Evolutionary conservation across 2,888 invertebrate species (phyloP).

Genomic region (Tanytarsus gracilentus): DNA sequence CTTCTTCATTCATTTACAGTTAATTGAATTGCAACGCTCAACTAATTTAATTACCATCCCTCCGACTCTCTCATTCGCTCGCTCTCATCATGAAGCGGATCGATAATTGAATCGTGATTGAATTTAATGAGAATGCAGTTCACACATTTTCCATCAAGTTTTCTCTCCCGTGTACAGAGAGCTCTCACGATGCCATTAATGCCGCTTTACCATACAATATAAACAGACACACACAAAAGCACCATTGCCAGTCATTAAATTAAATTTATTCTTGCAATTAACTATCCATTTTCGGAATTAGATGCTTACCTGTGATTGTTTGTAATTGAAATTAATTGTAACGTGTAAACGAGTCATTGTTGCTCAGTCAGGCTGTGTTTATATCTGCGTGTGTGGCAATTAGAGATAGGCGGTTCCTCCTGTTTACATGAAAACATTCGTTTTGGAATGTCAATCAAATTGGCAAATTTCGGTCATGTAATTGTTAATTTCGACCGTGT

Average conservation of each 20-base stretch:
- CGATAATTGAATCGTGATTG: not conserved
- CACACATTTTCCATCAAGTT: not conserved
- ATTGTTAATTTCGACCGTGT: too few relatives aligned
- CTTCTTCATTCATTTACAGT: too few relatives aligned
- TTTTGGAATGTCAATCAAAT: too few relatives aligned
- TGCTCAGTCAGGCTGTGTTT: not conserved
- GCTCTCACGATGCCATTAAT: too few relatives aligned
- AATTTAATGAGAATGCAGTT: not conserved
- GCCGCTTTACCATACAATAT: not conserved
- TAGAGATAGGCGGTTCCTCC: too few relatives aligned
- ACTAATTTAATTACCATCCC: too few relatives aligned
- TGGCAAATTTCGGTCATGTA: too few relatives aligned
- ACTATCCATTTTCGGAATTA: conserved; percentile 15
- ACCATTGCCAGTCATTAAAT: conserved; percentile 6
- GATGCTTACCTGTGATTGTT: not conserved
- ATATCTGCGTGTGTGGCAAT: not conserved
- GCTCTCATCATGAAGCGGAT: not conserved
- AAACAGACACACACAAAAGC: not conserved
- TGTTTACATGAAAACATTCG: too few relatives aligned
- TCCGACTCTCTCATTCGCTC: too few relatives aligned
- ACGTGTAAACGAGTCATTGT: not conserved
- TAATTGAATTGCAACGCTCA: too few relatives aligned
- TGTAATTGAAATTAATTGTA: conserved; percentile 19
- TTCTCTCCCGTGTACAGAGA: not conserved
- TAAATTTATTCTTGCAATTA: conserved; percentile 23